These are phyloP conservation scores for Galeopterus variegatus DNA, from an alignment of 2,113 vertebrate genomes.

Conservation along the genomic window DNA sequence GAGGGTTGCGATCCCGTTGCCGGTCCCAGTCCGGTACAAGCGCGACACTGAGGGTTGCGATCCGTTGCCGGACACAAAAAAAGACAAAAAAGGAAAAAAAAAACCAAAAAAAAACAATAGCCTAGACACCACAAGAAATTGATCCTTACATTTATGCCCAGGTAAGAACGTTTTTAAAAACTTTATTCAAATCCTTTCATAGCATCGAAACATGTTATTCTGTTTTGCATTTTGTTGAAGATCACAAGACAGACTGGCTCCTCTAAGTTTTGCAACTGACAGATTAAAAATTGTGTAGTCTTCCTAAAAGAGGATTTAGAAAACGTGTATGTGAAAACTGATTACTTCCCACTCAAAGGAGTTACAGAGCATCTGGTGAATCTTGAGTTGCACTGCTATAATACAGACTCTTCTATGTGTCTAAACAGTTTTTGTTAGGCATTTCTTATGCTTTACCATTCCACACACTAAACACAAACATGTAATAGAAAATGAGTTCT, in stretches of 20 bases:
- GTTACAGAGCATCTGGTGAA: background rate
- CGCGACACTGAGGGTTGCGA: too few species aligned
- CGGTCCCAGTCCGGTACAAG: too few species aligned
- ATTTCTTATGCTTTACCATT: constrained; percentile 32
- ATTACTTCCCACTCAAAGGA: constrained; percentile 11
- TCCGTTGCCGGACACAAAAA: too few species aligned
- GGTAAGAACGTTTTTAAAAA: constrained; percentile 33
- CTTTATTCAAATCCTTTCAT: constrained; percentile 26
- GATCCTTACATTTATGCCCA: background rate
- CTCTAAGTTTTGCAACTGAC: constrained; percentile 22
- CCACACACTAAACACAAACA: constrained; percentile 9
- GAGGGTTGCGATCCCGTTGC: too few species aligned
- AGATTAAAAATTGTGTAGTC: background rate
- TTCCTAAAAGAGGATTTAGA: constrained; percentile 20
- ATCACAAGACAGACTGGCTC: constrained; percentile 32
- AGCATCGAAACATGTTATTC: background rate
- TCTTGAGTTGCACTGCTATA: background rate
- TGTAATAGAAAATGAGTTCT: constrained; percentile 34
- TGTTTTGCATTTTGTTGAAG: constrained; percentile 34
- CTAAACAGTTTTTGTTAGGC: background rate
- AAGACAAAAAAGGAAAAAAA: too few species aligned
- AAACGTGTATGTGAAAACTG: background rate
- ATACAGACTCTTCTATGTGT: background rate
- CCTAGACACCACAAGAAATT: background rate
- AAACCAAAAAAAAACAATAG: too few species aligned